A percentile compares a stretch with the other conserved stretches of the same genome.
phyloP scores from a whole-genome alignment of 1,140 invertebrate species.

The Calephelis virginiensis region DNA sequence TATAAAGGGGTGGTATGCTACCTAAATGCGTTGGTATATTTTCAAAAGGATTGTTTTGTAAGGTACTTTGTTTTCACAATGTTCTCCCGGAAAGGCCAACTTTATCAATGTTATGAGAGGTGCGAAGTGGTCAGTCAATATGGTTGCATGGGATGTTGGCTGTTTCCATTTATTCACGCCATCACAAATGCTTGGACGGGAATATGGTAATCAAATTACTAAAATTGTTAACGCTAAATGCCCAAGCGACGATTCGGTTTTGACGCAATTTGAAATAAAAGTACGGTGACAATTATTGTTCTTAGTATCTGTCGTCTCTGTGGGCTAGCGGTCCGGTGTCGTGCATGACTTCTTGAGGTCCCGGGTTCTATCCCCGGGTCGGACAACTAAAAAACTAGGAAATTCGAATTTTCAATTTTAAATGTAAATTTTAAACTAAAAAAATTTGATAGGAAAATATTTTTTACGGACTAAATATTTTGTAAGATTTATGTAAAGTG shows the following conservation, averaged over 20 bases:
- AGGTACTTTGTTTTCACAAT: slow-evolving; percentile 27
- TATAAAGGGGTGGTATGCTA: too few species aligned
- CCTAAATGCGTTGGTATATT: background rate
- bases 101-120: slow-evolving; percentile 47
- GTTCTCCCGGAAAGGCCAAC: slow-evolving; percentile 55
- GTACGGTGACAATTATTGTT: background rate
- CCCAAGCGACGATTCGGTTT: background rate
- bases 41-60: slow-evolving; percentile 10
- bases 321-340: too few species aligned
- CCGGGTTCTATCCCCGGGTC: too few species aligned
- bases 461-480: too few species aligned
- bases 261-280: background rate
- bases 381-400: too few species aligned
- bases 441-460: too few species aligned
- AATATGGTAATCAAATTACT: slow-evolving; percentile 50
- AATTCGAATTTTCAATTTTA: too few species aligned
- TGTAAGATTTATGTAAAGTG: too few species aligned
- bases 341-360: too few species aligned
- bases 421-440: too few species aligned
- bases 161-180: slow-evolving; percentile 41
- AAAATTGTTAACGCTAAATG: slow-evolving; percentile 37
- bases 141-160: slow-evolving; percentile 34
- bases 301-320: background rate
- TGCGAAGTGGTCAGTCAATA: slow-evolving; percentile 66
- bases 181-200: slow-evolving; percentile 41